Evolutionary conservation across 1,140 invertebrate species (phyloP).

Genomic region (Bombus pyrosoma): DNA sequence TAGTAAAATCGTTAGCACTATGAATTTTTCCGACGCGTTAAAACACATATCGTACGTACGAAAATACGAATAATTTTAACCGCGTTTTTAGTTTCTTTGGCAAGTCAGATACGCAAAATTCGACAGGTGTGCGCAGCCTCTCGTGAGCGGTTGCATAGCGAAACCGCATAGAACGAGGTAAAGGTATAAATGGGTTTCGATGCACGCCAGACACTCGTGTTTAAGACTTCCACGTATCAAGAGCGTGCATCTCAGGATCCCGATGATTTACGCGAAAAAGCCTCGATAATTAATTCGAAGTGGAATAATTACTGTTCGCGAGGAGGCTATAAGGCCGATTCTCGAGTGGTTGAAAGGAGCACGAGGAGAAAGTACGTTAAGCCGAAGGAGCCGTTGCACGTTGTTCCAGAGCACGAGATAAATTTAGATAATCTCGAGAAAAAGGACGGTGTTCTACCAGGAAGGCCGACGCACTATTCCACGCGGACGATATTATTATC

Average conservation of each 20-base stretch:
- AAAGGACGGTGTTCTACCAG: constrained; percentile 58
- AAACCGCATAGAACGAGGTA: too few species aligned
- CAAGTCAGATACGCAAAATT: too few species aligned
- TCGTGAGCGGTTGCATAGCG: too few species aligned
- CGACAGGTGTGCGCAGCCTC: too few species aligned
- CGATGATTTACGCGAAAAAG: constrained; percentile 34
- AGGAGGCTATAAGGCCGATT: not conserved
- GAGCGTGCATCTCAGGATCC: not conserved
- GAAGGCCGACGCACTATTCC: constrained; percentile 56
- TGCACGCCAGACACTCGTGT: not conserved
- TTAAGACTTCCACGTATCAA: not conserved
- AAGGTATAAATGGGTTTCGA: too few species aligned
- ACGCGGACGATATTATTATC: constrained; percentile 63
- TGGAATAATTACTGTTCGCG: constrained; percentile 19
- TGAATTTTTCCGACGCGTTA: too few species aligned
- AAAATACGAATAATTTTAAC: too few species aligned
- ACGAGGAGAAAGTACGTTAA: constrained; percentile 27
- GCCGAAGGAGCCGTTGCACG: constrained; percentile 31
- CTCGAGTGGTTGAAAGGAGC: constrained; percentile 22
- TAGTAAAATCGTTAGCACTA: too few species aligned
- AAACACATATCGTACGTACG: too few species aligned
- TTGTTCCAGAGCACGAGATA: constrained; percentile 56
- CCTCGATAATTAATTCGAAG: constrained; percentile 42
- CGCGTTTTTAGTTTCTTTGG: too few species aligned
- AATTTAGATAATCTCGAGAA: constrained; percentile 65